These are phyloP conservation scores for Cyphomyrmex costatus DNA, from an alignment of 1,140 invertebrate genomes.

Conservation along the genomic window DNA sequence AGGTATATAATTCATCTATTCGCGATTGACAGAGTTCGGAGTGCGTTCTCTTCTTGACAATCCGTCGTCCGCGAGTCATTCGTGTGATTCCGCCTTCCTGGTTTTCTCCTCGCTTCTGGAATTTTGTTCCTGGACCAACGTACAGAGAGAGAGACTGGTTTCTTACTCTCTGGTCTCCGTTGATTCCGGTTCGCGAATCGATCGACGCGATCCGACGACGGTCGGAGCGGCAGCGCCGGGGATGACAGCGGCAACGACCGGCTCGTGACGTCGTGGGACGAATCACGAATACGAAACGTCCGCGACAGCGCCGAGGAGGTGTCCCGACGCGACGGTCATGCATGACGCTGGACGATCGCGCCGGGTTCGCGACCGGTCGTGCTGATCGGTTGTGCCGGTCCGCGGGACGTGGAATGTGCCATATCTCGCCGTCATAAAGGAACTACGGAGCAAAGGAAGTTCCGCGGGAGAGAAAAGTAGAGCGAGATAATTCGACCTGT, in stretches of 20 bases:
- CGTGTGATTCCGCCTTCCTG: background rate
- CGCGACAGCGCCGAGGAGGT: background rate
- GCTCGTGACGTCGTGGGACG: background rate
- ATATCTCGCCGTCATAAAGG: constrained; percentile 59
- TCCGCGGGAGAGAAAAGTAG: no score
- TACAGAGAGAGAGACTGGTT: background rate
- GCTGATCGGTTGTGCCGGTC: constrained; percentile 62
- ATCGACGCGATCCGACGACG: constrained; percentile 20
- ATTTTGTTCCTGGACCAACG: background rate
- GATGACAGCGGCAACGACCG: background rate
- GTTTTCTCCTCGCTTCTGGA: background rate
- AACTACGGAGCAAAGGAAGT: no score
- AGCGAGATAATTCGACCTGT: no score
- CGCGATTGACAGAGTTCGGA: constrained; percentile 12
- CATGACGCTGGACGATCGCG: constrained; percentile 55
- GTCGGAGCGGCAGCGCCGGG: background rate
- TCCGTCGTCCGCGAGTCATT: background rate
- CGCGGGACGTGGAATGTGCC: constrained; percentile 68
- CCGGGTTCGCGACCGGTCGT: constrained; percentile 72
- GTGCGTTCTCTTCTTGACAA: background rate
- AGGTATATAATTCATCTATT: background rate
- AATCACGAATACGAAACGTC: background rate
- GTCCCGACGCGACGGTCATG: constrained; percentile 51
- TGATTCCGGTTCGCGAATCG: constrained; percentile 20
- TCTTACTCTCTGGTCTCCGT: background rate